Evolutionary conservation across 2,797 vertebrate genomes (phyloP), one percentile per base, ranked within the genome.

Genomic region (Buphagus erythrorhynchus): DNA sequence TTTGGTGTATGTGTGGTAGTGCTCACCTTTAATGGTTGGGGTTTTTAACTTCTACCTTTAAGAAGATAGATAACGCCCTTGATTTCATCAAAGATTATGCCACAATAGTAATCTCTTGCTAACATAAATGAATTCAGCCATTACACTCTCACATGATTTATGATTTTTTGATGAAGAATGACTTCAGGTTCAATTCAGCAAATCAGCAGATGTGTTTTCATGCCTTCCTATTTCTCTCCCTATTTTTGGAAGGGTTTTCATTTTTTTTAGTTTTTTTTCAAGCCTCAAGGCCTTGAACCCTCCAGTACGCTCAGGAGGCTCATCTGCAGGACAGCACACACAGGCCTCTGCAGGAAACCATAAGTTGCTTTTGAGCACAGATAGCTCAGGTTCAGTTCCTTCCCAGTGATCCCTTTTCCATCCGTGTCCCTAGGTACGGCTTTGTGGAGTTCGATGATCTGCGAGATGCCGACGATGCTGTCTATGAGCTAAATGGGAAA

Each of bases 391-490:
- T 12, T 77, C 4, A 1, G 19, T 42, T 61, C 62, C 54, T 20
- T 26, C 8, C 58, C 2, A 59, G 57, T 77, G 49, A 62, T 46
- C 24, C 46, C 45, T 57, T 35, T 93, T 76, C 90, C 68, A 15
- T 65, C 17, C 28, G 46, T 59, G 33, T 48, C 57, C 55, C 88
- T 2, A 99, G 99, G 89, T 99, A 99, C 10, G 99, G 99, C 75
- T 99, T 99, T 97, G 99, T 99, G 91, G 99, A 99, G 95, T 99
- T 99, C 48, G 99, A 99, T 85, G 99, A 99, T 95, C 98, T 99
- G 78, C 99, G 99, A 12, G 99, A 99, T 62, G 99, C 99, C 12
- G 99, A 99, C 20, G 99, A 99, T 94, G 99, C 99, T 1, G 99
- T 99, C 54, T 99, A 99, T 85, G 99, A 99, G 97, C 98, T 99